These are phyloP conservation scores for Gastrophysa polygoni DNA, from an alignment of 2,888 invertebrate species.

Conservation along the genomic window DNA sequence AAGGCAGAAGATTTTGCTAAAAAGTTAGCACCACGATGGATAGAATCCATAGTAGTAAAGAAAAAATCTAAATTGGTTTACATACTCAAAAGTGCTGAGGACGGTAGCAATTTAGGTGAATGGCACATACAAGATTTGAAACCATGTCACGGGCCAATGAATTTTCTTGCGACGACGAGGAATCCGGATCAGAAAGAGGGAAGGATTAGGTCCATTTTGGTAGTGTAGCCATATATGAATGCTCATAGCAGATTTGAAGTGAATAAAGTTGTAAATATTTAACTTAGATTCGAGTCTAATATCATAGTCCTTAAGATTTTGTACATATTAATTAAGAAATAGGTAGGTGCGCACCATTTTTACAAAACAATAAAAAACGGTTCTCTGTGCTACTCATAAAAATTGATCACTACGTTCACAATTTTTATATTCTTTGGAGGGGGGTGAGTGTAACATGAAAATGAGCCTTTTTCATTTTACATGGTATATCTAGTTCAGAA, in stretches of 20 bases:
- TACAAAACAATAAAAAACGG: not conserved
- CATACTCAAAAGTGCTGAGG: not conserved
- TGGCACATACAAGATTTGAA: constrained; percentile 8
- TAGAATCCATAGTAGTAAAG: not conserved
- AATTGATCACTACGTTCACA: not conserved
- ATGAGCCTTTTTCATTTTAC: not conserved
- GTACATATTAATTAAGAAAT: not conserved
- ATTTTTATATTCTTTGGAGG: not conserved
- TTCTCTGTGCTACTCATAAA: not conserved
- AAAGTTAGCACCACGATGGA: constrained; percentile 1
- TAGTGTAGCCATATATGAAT: not conserved
- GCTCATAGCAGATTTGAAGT: not conserved
- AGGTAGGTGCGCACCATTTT: not conserved
- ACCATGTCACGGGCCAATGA: not conserved
- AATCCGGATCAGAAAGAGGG: not conserved
- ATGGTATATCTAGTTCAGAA: constrained; percentile 14
- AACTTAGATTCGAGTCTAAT: not conserved
- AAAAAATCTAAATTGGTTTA: not conserved
- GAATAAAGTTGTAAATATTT: not conserved
- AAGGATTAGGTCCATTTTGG: not conserved
- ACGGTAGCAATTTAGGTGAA: not conserved
- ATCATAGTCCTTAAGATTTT: not conserved
- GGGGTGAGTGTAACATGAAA: not conserved
- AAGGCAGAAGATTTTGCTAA: not conserved
- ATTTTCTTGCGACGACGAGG: not conserved